Conservation (phyloP, 35 echinoderm and acorn worm genomes). For the Anneissia japonica region DNA sequence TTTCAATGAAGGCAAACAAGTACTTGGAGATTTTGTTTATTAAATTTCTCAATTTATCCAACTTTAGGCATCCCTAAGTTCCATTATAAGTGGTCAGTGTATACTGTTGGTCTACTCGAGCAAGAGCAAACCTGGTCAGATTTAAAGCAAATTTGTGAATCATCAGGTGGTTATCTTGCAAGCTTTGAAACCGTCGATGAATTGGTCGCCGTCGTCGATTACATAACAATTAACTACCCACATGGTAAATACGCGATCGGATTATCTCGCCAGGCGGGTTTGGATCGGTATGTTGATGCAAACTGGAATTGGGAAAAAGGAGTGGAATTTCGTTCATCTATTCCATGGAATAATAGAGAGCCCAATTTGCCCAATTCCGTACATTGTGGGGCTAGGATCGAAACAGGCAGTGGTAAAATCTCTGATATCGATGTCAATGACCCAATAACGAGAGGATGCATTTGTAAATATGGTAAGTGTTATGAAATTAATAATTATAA, state of each 20-base stretch:
- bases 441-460: neutral
- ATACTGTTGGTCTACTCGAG: neutral
- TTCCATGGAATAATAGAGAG: neutral
- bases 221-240: neutral
- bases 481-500: too few species aligned
- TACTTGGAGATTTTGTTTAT: too few species aligned
- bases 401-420: neutral
- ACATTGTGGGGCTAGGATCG: neutral
- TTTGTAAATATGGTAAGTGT: neutral
- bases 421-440: neutral
- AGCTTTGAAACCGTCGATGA: neutral
- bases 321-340: neutral
- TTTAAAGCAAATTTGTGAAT: neutral
- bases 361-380: neutral
- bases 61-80: neutral
- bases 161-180: neutral
- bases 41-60: too few species aligned
- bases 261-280: neutral
- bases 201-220: neutral
- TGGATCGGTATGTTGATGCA: neutral
- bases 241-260: neutral
- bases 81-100: neutral
- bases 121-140: neutral
- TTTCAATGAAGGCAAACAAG: too few species aligned
- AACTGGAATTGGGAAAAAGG: neutral